Base-by-base conservation (phyloP, 1,140 invertebrate genomes). In the Pararge aegeria region DNA sequence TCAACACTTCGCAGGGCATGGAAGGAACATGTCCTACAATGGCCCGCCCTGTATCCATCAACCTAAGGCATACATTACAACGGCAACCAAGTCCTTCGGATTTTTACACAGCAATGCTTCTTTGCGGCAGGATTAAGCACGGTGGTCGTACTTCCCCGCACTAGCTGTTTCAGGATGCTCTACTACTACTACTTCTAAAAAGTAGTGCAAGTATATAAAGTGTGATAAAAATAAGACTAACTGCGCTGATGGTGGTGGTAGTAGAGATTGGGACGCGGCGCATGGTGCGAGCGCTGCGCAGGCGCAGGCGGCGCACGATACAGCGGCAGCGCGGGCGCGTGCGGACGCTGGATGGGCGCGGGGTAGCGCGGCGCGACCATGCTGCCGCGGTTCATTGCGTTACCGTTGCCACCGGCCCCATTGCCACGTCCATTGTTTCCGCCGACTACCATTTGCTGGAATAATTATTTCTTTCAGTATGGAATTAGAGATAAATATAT, bases 321-420 rank as follows among this genome's bases (percentile, higher is more conserved):
- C 65, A 78, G 54, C 44, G 76, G 77, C 75, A 75, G 55, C 19
- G 81, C 82, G 51, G 80, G 79, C 73, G 83, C 76, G 67, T 79
- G 79, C 55, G 88, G 86, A 16, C 89, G 80, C 78, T 90, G 89
- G 55, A 90, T 90, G 57, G 87, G 89, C 69, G 87, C 78, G 10
- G 89, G 89, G 72, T 90, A 90, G 29, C 89, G 83, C 71, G 81
- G 80, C 51, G 80, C 74, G 7, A 61, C 68, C 66, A 75, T 65
- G 5, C 74, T 78, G 44, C 74, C 81, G 66, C 83, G 79, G 19
- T 61, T 68, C 78, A 83, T 73, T 40, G 75, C 75, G 34, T 75
- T 69, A 19, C 73, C 73, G 55, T 70, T 61, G 30, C 75, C 72
- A 57, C 74, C 70, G 1, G 80, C 59, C 16, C 38, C 38, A 15